Evolutionary conservation across 1,140 invertebrate genomes (phyloP), one percentile per base, ranked within the genome.

Genomic region (Bombus confusus): DNA sequence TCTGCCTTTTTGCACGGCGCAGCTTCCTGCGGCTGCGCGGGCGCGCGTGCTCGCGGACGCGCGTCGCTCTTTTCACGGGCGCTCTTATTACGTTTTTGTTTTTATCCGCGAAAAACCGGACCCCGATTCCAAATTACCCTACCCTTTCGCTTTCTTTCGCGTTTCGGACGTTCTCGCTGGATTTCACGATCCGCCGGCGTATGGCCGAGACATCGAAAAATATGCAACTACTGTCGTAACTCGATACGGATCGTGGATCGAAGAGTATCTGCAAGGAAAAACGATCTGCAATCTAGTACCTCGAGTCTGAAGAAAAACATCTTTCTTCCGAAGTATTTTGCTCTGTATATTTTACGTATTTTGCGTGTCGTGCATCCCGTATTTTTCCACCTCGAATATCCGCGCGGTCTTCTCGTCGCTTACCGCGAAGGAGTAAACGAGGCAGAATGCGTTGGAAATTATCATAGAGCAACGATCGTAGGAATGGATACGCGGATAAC

Each of bases 1-100:
- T 91, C 90, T 91, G 89, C 89, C 83, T 94, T 94, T 94, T 93
- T 93, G 92, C 88, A 84, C 62, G 88, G 87, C 86, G 88, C 91
- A 83, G 88, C 90, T 89, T 90, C 85, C 90, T 80, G 86, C 75
- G 85, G 80, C 47, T 80, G 52, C 87, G 86, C 89, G 87, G 78
- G 88, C 83, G 77, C 83, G 87, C 15, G 31, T 41, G 83, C 78
- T 87, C 85, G 88, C 83, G 79, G 73, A 84, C 83, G 85, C 88
- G 83, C 74, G 85, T 64, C 68, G 25, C 80, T 86, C 88, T 86
- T 89, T 72, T 74, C 68, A 79, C 77, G 85, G 47, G 59, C 68
- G 59, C 76, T 68, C 74, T 84, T 71, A 80, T 80, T 80, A 69
- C 31, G 34, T 47, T 78, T 69, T 69, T 57, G 28, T 64, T 62